Conservation (phyloP, 2,888 invertebrate genomes). For the Acronicta leporina region DNA sequence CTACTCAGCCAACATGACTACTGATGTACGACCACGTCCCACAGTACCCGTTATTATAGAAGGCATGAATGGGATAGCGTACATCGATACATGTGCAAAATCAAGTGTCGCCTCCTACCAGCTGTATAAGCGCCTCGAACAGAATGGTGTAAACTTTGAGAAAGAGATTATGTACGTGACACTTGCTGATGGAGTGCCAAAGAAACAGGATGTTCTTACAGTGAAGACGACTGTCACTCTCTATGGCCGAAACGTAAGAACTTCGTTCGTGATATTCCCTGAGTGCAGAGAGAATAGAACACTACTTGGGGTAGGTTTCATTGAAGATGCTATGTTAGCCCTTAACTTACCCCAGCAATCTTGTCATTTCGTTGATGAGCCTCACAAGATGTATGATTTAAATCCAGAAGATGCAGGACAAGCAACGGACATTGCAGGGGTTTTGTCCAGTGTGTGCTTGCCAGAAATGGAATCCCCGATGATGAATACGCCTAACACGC, state of each 20-base stretch:
- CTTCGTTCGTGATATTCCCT: conserved; percentile 9
- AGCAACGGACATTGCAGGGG: conserved; percentile 1
- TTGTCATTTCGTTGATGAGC: conserved; percentile 13
- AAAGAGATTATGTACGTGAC: conserved; percentile 19
- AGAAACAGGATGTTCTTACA: conserved; percentile 20
- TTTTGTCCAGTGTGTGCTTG: conserved; percentile 6
- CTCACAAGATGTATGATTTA: background rate
- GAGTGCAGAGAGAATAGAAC: conserved; percentile 8
- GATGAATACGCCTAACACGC: too few relatives aligned
- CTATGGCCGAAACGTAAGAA: background rate
- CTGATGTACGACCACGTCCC: conserved; percentile 20
- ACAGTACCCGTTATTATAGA: conserved; percentile 14
- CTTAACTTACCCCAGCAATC: conserved; percentile 14
- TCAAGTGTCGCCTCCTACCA: conserved; percentile 26
- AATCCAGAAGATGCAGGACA: conserved; percentile 2
- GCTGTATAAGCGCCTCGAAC: conserved; percentile 10
- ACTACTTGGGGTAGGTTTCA: conserved; percentile 13
- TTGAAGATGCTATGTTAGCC: conserved; percentile 12
- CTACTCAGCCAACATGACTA: conserved; percentile 11
- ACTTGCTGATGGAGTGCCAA: conserved; percentile 31
- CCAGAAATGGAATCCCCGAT: conserved; percentile 6
- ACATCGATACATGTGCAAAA: conserved; percentile 33
- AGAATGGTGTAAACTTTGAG: conserved; percentile 10
- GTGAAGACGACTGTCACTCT: conserved; percentile 4
- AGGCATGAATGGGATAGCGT: conserved; percentile 16